A percentile compares a stretch with the other conserved stretches of the same genome.
phyloP scores from a whole-genome alignment of 2,113 vertebrate genomes.

The Merops nubicus region DNA sequence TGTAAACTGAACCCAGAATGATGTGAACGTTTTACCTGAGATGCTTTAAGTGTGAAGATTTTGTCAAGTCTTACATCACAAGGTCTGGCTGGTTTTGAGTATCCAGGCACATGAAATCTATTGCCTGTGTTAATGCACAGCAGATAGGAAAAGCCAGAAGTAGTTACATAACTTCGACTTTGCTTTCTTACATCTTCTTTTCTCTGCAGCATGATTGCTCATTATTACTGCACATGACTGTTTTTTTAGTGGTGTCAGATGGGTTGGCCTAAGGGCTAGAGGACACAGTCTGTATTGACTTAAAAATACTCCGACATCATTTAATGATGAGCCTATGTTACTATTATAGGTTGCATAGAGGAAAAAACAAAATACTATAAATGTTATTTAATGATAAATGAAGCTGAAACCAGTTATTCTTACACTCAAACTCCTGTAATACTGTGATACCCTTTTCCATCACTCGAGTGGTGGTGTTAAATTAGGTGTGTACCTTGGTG shows the following conservation, averaged over 20 bases:
- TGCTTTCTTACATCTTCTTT: neutral
- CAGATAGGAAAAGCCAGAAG: neutral
- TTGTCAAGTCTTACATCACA: neutral
- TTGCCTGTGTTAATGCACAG: neutral
- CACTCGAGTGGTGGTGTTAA: neutral
- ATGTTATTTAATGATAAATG: neutral
- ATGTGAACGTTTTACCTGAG: neutral
- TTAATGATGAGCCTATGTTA: neutral
- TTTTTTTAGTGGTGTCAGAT: neutral
- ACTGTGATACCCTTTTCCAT: neutral
- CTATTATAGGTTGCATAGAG: accelerated
- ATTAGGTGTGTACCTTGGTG: neutral
- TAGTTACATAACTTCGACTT: neutral
- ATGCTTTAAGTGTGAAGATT: neutral
- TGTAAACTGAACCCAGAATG: neutral
- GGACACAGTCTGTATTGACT: neutral
- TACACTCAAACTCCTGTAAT: neutral
- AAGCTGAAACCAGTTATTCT: neutral
- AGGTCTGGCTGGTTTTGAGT: neutral
- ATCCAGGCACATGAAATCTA: neutral
- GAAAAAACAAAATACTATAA: too few relatives aligned
- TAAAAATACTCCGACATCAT: neutral
- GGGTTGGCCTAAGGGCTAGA: neutral
- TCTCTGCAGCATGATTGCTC: neutral
- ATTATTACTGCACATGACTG: neutral